Evolutionary conservation across 2,113 vertebrate genomes (phyloP), one percentile per base, ranked within the genome.

Genomic region (Chaenogobius annularis): DNA sequence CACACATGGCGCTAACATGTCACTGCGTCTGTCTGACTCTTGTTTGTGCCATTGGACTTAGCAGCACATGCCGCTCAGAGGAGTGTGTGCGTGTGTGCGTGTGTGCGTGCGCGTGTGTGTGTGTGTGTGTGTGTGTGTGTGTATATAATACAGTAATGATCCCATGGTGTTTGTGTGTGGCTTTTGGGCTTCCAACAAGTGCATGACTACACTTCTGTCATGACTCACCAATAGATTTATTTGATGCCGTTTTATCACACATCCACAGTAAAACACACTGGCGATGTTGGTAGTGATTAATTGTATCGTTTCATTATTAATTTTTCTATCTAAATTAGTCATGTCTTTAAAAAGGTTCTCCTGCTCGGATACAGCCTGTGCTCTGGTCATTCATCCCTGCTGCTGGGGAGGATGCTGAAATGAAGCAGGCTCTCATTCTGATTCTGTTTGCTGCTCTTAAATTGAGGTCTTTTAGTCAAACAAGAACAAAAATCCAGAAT

Each of bases 211-310:
- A 83, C 82, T 76, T 84, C 73, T 84, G 43, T 71, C 69, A 75
- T 92, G 90, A 92, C 85, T 91, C 90, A 90, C 82, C 80, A 75
- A 61, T 82, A 87, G 75, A 84, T 82, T 85, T 78, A 81, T 86
- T 72, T 83, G 83, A 72, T 40, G 70, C 44, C 70, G 68, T 73
- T 44, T 67, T 82, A 73, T 11, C 43, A 17, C 65, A 67, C 52
- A 54, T 73, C 52, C 63, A 65, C 73, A 52, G 56, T 73, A 69
- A 77, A 74, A 76, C 79, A 81, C 71, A 48, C 61, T 71, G 69
- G 58, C 20, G 1, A 7, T 58, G 22, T 1, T 79, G 68, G 37
- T 67, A 59, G 76, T 77, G 68, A 77, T 70, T 67, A 73, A 69
- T 74, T 61, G 69, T 74, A 83, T 46, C 10, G 35, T 58, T 75